phyloP scores from a whole-genome alignment of 2,797 vertebrate species.

The Neosilurus mollespiculum region DNA sequence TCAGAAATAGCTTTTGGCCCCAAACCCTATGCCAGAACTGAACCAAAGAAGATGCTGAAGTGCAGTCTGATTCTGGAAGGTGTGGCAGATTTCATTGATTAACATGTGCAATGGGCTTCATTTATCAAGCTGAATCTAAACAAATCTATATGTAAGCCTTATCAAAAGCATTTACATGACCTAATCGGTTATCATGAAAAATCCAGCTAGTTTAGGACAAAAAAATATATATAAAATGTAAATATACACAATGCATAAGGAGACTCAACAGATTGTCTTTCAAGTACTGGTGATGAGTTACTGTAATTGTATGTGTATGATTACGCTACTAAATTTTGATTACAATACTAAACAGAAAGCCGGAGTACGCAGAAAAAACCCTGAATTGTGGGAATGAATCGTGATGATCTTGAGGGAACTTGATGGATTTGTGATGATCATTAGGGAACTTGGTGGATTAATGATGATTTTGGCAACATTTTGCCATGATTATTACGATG shows the following conservation, averaged over 20 bases:
- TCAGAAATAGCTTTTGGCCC: constrained; percentile 66
- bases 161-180: no score
- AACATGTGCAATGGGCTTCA: background rate
- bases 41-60: constrained; percentile 58
- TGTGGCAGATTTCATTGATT: constrained; percentile 38
- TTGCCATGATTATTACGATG: no score
- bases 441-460: no score
- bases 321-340: background rate
- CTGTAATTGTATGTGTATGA: background rate
- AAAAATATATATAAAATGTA: no score
- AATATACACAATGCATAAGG: no score
- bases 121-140: background rate
- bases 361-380: no score
- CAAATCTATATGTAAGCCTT: background rate
- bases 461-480: no score
- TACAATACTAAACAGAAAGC: no score
- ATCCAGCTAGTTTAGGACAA: background rate
- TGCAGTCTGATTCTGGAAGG: constrained; percentile 57
- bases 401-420: no score
- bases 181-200: background rate
- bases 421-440: no score
- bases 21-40: constrained; percentile 46
- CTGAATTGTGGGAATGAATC: no score
- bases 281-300: background rate
- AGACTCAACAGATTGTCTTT: no score